A percentile compares a stretch with the other conserved stretches of the same genome.
These are phyloP conservation scores for Lycocorax pyrrhopterus DNA, from an alignment of 2,113 vertebrate species.

Conservation along the genomic window DNA sequence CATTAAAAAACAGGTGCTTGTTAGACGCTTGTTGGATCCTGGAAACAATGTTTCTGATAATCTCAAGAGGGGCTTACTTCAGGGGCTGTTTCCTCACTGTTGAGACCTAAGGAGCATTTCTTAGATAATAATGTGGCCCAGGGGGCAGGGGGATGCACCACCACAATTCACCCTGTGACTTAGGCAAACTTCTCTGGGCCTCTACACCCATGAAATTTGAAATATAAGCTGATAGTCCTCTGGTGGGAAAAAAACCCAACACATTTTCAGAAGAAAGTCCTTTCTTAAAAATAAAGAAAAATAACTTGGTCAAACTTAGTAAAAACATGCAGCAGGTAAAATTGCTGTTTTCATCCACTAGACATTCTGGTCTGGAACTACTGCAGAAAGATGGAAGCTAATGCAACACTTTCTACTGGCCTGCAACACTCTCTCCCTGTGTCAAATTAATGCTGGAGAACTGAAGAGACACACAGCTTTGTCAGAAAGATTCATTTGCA, in stretches of 20 bases:
- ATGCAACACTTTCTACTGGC: not conserved
- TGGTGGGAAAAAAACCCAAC: not conserved
- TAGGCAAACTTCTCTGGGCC: not conserved
- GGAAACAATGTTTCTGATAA: not conserved
- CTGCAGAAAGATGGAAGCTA: not conserved
- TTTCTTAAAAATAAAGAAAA: not conserved
- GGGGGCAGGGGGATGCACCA: not conserved
- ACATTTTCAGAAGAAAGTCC: not conserved
- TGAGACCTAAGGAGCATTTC: too few species aligned
- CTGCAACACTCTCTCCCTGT: not conserved
- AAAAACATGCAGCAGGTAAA: not conserved
- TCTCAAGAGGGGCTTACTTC: not conserved
- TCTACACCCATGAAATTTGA: not conserved
- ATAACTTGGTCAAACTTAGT: not conserved
- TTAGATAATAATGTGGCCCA: not conserved
- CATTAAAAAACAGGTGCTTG: rapidly evolving
- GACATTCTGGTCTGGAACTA: not conserved
- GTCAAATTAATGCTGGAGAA: not conserved
- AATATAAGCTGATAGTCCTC: not conserved
- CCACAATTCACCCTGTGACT: not conserved
- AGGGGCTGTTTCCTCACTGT: not conserved
- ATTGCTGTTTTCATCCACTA: not conserved
- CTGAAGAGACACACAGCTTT: not conserved
- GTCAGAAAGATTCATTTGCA: not conserved
- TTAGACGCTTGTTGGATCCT: not conserved